phyloP scores from a whole-genome alignment of 2,113 vertebrate genomes.

The Tringa solitaria region DNA sequence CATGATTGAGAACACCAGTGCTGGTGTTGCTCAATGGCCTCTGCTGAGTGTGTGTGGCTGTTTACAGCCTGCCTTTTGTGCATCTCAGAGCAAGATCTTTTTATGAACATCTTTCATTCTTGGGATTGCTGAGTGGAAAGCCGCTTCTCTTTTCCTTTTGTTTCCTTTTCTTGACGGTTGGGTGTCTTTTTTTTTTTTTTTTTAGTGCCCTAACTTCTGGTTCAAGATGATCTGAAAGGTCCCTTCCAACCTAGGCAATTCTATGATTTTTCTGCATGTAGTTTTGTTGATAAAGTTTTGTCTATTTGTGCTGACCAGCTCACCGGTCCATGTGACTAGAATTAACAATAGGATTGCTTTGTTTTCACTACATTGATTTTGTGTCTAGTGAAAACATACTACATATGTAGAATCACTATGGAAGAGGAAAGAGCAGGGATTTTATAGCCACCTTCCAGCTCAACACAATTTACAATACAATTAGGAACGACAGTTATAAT shows the following conservation, averaged over 20 bases:
- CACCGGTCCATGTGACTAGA: not conserved
- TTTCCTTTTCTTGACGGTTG: not conserved
- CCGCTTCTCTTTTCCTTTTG: not conserved
- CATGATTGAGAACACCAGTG: not conserved
- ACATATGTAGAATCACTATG: not conserved
- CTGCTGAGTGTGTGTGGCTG: not conserved
- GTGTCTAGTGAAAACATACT: not conserved
- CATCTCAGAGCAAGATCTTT: not conserved
- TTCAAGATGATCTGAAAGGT: not conserved
- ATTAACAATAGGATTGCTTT: not conserved
- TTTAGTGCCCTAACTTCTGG: not conserved
- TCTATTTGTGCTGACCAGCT: not conserved
- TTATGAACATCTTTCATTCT: not conserved
- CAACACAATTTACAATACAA: constrained; percentile 33
- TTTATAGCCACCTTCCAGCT: constrained; percentile 24
- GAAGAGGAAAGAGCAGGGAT: constrained; percentile 25
- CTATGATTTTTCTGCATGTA: not conserved
- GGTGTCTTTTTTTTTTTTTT: not conserved
- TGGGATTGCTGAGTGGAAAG: not conserved
- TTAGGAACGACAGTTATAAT: constrained; percentile 52
- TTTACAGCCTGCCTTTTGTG: not conserved
- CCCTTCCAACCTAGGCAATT: too few species aligned
- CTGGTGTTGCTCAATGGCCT: not conserved
- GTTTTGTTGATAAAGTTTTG: not conserved
- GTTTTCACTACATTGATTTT: constrained; percentile 24